phyloP scores from a whole-genome alignment of 2,797 vertebrate species.

The Hypotaenidia philippensis region DNA sequence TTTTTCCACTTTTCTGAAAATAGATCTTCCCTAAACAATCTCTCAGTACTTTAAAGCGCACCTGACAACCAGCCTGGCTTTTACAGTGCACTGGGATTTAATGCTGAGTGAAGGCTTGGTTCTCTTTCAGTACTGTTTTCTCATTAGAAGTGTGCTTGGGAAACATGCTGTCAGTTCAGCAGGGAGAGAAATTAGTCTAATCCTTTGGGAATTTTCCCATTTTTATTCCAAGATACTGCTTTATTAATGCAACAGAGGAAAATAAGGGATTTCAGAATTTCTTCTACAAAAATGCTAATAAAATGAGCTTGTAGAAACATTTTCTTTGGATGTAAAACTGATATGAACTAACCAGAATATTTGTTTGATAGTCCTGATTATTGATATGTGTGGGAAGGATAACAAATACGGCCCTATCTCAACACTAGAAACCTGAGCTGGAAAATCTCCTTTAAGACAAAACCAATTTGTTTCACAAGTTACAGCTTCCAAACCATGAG shows the following conservation, averaged over 20 bases:
- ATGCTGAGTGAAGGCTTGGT: neutral
- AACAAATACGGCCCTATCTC: neutral
- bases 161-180: neutral
- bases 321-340: neutral
- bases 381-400: neutral
- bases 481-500: neutral
- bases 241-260: constrained; percentile 4
- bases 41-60: neutral
- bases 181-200: constrained; percentile 12
- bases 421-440: neutral
- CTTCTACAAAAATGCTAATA: neutral
- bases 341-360: neutral
- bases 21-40: constrained; percentile 9
- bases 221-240: neutral
- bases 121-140: neutral
- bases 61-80: neutral
- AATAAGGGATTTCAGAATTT: neutral
- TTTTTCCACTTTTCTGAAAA: neutral
- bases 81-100: neutral
- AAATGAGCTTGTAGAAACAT: neutral
- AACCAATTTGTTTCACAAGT: fast-evolving
- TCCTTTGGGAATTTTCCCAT: neutral
- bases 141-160: neutral
- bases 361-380: neutral
- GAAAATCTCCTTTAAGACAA: neutral